Evolutionary conservation across 2,888 invertebrate genomes (phyloP), one percentile per base, ranked within the genome.

Genomic region (Ditula angustiorana): DNA sequence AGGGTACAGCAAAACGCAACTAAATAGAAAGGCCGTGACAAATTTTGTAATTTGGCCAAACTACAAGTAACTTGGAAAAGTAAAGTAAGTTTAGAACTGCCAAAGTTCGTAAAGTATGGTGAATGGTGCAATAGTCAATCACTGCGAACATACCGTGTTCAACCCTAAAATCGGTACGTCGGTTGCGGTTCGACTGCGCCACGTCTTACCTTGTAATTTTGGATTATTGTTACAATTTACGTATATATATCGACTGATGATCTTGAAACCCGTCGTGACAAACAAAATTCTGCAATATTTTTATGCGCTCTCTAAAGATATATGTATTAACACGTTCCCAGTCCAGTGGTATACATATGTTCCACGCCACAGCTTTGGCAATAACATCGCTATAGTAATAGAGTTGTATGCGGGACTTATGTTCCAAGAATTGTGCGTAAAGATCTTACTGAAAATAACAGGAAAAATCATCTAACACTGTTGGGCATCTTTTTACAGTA

Each of bases 201-300:
- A 69, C 71, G 70, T 73, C 70, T 72, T 75, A 74, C 71, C 75
- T 76, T 75, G 69, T 74, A 71, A 11, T 41, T 11, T 44, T n/a
- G 44, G n/a, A 23, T 10, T 11, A 46, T 23, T 10, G 19, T 46
- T 23, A 24, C 84, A 86, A 89, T 86, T 82, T 85, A 79, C 85
- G 84, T 85, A 86, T 86, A 80, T 10, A 19, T 19, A 7, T n/a
- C n/a, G n/a, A n/a, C n/a, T 41, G 37, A 41, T 8, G 19, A 21
- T 37, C 16, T 37, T 16, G 37, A 37, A 37, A 37, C 5, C 19
- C 19, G 10, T 8, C 8, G 2, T 41, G 19, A 41, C 19, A 26
- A 26, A 19, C 19, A 19, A 19, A 41, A 19, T 19, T 41, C 19
- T 41, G 19, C 16, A 19, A 37, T 7, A 7, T 37, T 13, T 37